Base-by-base conservation (phyloP, 2,797 vertebrate genomes). In the Rhabdomys pumilio region DNA sequence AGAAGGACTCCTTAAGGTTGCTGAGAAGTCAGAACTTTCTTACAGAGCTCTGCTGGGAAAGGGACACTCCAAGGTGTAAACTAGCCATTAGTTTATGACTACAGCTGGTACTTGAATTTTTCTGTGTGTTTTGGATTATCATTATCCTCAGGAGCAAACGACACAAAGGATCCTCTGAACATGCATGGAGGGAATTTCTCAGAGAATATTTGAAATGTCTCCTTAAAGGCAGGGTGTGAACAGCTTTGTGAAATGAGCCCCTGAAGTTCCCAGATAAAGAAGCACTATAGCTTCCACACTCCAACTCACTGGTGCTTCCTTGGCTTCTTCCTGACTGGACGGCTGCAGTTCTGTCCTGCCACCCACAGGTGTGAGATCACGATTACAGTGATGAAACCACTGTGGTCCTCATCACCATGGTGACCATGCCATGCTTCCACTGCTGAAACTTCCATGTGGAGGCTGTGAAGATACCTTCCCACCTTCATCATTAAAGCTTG, bases 111-210 rank as follows among this genome's bases (percentile, higher is more conserved):
- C n/a, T 34, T 73, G 55, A n/a, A 2, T 20, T 29, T 29, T 67
- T 14, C 1, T 6, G n/a, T 90, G 65, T 73, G 65, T 80, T 86
- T 53, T 47, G 77, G 88, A 79, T 93, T 83, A 67, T 47, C 31
- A 20, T 91, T 77, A 69, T 83, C 26, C 3, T 50, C 26, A 22
- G 79, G 29, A 95, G 41, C 53, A 81, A 75, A 94, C 63, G 75
- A 88, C 50, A 88, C 24, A 89, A 63, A 94, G 59, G 90, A 50
- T 89, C 89, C 92, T 87, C 83, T 67, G 59, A 82, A 76, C 59
- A 34, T 24, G 59, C 31, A 67, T 41, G 81, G 65, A 88, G 20
- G 77, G 22, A 13, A 63, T 47, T 95, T 89, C 82, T 92, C 82
- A 31, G 0, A 24, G 81, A 85, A 55, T 53, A 86, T 24, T 53